Evolutionary conservation across 1,140 invertebrate genomes (phyloP), one percentile per base, ranked within the genome.

Genomic region (Aphaenogaster ashmeadi): DNA sequence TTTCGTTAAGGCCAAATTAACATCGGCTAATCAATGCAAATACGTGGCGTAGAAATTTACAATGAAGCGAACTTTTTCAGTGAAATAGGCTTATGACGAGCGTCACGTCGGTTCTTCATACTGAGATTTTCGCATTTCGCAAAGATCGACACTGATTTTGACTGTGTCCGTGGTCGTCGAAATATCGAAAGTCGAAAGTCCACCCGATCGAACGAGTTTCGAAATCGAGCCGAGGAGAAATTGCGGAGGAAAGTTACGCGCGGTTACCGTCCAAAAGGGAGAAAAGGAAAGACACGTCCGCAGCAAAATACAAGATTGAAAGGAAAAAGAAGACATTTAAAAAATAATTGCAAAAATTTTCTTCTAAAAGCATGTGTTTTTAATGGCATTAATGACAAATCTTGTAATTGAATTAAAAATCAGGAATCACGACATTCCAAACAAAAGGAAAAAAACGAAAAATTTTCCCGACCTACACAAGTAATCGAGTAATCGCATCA

Each of bases 191-290:
- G 90, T 89, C 77, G 86, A 91, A 87, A 87, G 87, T 83, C 88
- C 84, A 33, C 58, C 67, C 47, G 60, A 89, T 89, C 90, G 90
- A 89, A 91, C 85, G 88, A 89, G 90, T 91, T 91, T 91, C 90
- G 90, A 91, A 91, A 91, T 88, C 77, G 81, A 74, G 69, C 41
- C 38, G 86, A 87, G 67, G 90, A 88, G 90, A 91, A 91, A 91
- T 88, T 91, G 88, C 62, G 58, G 88, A 89, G 88, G 90, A 91
- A 91, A 92, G 88, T 90, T 87, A 91, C 47, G 74, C 71, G 77
- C 47, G 56, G 47, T 86, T 54, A 47, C 75, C 56, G 80, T 62
- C 56, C 67, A 66, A 79, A 88, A 88, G 60, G 69, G 21, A 44
- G 38, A 33, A 86, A 84, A 72, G 66, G 47, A 88, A 54, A 72